Base-by-base conservation (phyloP, 2,797 vertebrate species). In the Enteromius fasciolatus region DNA sequence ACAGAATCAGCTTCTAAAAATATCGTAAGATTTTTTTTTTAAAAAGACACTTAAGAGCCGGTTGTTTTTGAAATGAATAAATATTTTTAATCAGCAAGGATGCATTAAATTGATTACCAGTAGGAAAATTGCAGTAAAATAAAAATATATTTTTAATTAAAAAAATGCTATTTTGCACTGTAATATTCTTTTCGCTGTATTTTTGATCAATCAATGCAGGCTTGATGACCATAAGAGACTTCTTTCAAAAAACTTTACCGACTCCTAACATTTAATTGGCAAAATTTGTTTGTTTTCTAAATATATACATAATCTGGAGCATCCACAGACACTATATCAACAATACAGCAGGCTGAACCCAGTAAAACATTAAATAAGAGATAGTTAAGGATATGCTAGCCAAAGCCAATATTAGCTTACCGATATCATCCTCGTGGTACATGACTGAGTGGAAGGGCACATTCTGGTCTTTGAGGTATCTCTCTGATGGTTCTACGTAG, bases 341-440 rank as follows among this genome's bases (percentile, higher is more conserved):
- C 3, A 20, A 20, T 28, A 28, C 23, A 39, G 1, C 12, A 74
- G 54, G 12, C 50, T 75, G 20, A 25, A 20, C 31, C 25, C 20
- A 59, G 15, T 44, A 79, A 68, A 54, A 44, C 5, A 63, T 63
- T n/a, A 73, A 63, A 73, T 18, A 36, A 61, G 28, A 48, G 9
- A n/a, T 11, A 9, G 18, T 15, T 77, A 64, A 48, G n/a, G 11
- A 61, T 20, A 36, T 39, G 14, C 39, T 28, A 28, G 50, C 6
- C 25, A 72, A 50, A 50, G 28, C 28, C 61, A 50, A 50, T 64
- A 75, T 75, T 68, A 87, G 96, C 97, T 97, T 92, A 99, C 98
- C 87, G 73, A 99, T 96, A 91, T 99, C 97, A 87, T 98, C 96
- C 92, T 99, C 97, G 41, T 99, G 98, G 92, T 99, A 99, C 89